A percentile compares a stretch with the other conserved stretches of the same genome.
These are phyloP conservation scores for Theocolax elegans DNA, from an alignment of 1,140 invertebrate genomes.

Conservation along the genomic window DNA sequence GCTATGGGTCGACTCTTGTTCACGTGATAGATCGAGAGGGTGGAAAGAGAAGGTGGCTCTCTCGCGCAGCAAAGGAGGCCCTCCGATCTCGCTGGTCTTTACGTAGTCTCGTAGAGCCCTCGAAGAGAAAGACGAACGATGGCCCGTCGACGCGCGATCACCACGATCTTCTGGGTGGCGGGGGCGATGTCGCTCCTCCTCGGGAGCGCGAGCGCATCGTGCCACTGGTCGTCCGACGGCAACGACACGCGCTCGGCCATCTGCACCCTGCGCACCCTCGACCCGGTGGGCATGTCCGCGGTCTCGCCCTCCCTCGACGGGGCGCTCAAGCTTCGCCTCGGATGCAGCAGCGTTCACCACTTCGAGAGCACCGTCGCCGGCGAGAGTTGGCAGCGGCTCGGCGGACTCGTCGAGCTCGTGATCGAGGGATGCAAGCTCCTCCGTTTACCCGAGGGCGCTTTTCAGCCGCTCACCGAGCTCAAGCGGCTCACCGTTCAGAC, in stretches of 20 bases:
- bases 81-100: not conserved
- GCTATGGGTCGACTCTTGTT: slow-evolving; percentile 26
- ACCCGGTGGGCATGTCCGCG: slow-evolving; percentile 70
- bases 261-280: slow-evolving; percentile 78
- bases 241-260: slow-evolving; percentile 73
- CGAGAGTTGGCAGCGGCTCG: slow-evolving; percentile 78
- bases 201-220: slow-evolving; percentile 39
- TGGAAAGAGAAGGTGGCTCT: slow-evolving; percentile 12
- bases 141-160: too few relatives aligned
- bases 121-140: not conserved
- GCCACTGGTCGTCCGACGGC: slow-evolving; percentile 72
- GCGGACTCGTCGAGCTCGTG: slow-evolving; percentile 77
- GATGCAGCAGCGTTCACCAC: slow-evolving; percentile 81
- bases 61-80: not conserved
- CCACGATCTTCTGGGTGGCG: not conserved
- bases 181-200: not conserved
- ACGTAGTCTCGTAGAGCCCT: not conserved
- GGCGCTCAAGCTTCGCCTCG: slow-evolving; percentile 74
- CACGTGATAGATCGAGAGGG: slow-evolving; percentile 28
- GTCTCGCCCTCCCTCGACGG: slow-evolving; percentile 78
- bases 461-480: slow-evolving; percentile 80
- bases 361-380: slow-evolving; percentile 82
- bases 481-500: slow-evolving; percentile 80
- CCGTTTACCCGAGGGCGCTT: slow-evolving; percentile 79
- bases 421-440: slow-evolving; percentile 85